Base-by-base conservation (phyloP, 2,888 invertebrate genomes). In the Limenitis camilla region DNA sequence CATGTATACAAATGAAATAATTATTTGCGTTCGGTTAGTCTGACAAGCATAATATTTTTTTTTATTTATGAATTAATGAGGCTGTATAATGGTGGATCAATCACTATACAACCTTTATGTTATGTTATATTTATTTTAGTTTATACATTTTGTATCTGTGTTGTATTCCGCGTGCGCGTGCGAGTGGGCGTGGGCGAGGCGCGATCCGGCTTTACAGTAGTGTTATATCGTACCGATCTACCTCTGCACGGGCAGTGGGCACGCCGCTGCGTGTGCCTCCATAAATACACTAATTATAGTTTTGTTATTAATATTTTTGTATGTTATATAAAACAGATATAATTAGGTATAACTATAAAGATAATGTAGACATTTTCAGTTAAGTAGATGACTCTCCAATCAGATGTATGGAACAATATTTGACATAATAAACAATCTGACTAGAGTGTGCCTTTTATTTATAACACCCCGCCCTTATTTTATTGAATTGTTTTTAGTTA, bases 381-480 rank as follows among this genome's bases (percentile, higher is more conserved):
- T 71, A 67, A 67, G 68, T 82, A 78, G 77, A 67, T 67, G 61
- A 62, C 74, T 76, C 71, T 77, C 71, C 59, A 73, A 72, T 74
- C 72, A 72, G 69, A 74, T 76, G 68, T 74, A 69, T 74, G 74
- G 67, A 72, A 74, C 67, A 72, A 67, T 69, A 66, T 61, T 71
- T 69, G 68, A 74, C 77, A 73, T 80, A 81, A 81, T 82, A 78
- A 77, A 82, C 76, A 79, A 81, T 78, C 81, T 81, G 82, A 81
- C 78, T 83, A 82, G 77, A 73, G 67, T 39, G 53, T 36, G 48
- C 56, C 9, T 56, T 45, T 50, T 47, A 44, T 51, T 61, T 57
- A 44, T 49, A 56, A n/a, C n/a, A n/a, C n/a, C n/a, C n/a, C n/a
- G n/a, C n/a, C n/a, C n/a, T n/a, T n/a, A n/a, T n/a, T n/a, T n/a